Conservation (phyloP, 2,888 invertebrate genomes). For the Agrochola litura region DNA sequence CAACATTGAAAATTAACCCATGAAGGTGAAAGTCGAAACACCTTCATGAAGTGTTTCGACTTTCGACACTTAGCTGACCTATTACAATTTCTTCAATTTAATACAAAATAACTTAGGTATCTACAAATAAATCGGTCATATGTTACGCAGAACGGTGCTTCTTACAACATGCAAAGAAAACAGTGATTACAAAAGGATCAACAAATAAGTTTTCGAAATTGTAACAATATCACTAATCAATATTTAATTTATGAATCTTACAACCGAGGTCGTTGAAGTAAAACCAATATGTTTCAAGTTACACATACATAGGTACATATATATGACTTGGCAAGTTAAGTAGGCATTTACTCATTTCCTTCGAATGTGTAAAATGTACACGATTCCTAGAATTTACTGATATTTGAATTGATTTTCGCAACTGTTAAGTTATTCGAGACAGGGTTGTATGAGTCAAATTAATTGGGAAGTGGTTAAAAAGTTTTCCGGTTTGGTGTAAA, state of each 20-base stretch:
- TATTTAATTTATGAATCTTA: slow-evolving; percentile 21
- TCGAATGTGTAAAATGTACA: background rate
- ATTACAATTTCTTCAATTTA: no score
- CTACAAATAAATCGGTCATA: background rate
- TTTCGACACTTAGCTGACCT: no score
- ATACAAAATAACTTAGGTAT: no score
- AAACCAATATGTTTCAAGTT: slow-evolving; percentile 18
- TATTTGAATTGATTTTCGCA: slow-evolving; percentile 25
- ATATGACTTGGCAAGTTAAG: slow-evolving; percentile 18
- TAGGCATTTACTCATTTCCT: slow-evolving; percentile 32
- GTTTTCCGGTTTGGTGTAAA: background rate
- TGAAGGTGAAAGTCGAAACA: no score
- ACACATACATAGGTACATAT: background rate
- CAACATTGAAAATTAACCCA: no score
- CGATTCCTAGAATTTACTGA: slow-evolving; percentile 33
- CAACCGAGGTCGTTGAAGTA: slow-evolving; percentile 7
- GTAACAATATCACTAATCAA: slow-evolving; percentile 9
- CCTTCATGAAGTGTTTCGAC: no score
- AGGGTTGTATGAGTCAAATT: background rate
- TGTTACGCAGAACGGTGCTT: background rate
- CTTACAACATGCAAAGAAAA: background rate
- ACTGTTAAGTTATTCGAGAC: background rate
- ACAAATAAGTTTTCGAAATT: slow-evolving; percentile 5
- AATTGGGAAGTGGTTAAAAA: slow-evolving; percentile 14
- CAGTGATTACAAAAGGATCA: slow-evolving; percentile 3